Base-by-base conservation (phyloP, 2,888 invertebrate species). In the Bursaphelenchus okinawaensis region DNA sequence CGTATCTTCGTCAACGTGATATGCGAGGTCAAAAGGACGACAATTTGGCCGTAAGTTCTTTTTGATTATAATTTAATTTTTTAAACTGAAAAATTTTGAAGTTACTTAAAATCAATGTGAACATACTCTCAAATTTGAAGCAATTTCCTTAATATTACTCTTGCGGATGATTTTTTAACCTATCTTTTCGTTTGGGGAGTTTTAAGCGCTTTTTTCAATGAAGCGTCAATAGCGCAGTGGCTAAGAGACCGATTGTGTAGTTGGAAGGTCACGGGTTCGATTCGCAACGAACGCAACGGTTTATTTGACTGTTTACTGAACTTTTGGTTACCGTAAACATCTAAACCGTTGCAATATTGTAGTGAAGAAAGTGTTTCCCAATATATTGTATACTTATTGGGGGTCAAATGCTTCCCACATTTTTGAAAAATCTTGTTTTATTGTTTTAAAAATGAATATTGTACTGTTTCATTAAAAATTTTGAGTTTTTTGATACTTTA, bases 1-100 rank as follows among this genome's bases (percentile, higher is more conserved):
- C 69, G 16, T 79, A 78, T 62, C 63, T 79, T 26, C 65, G 79
- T 26, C 79, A 79, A 56, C 68, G 70, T 23, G 78, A 78, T 52
- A 74, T 72, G 54, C 59, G 62, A 23, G 67, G 70, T 22, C 52
- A 63, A 19, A 57, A 64, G 24, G 62, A 67, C 23, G 75, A 78
- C 55, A 52, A 62, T 20, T 63, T 58, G 4, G 73, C 77, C 68
- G 74, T 74, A 50, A 7, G 52, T 59, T 24, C n/a, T n/a, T n/a
- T n/a, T n/a, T n/a, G n/a, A n/a, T n/a, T n/a, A n/a, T n/a, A n/a
- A n/a, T n/a, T n/a, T n/a, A n/a, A n/a, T n/a, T n/a, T n/a, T n/a
- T n/a, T n/a, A n/a, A n/a, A n/a, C n/a, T n/a, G n/a, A n/a, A n/a
- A n/a, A n/a, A n/a, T n/a, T n/a, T n/a, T n/a, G n/a, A n/a, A n/a